Conservation (phyloP, 2,797 vertebrate species). For the Crax fasciolata region DNA sequence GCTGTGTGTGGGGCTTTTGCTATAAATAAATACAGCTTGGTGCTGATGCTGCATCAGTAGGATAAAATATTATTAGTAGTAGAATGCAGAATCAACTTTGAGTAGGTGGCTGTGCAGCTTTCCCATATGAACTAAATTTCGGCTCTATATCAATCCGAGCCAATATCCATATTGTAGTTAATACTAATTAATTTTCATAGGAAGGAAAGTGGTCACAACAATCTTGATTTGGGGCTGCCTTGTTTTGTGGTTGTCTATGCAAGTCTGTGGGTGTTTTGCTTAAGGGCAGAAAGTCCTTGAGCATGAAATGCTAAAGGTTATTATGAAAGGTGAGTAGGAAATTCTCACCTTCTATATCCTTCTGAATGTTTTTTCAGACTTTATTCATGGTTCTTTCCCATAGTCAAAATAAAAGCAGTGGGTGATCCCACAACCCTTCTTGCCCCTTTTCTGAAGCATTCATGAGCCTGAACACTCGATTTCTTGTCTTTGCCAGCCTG, state of each 20-base stretch:
- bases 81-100: not conserved
- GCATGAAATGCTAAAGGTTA: not conserved
- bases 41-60: not conserved
- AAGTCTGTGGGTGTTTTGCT: not conserved
- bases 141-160: not conserved
- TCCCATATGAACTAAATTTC: not conserved
- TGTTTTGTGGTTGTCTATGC: not conserved
- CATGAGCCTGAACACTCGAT: slow-evolving; percentile 29
- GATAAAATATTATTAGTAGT: not conserved
- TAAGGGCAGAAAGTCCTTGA: not conserved
- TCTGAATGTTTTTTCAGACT: not conserved
- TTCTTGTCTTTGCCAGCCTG: slow-evolving; percentile 36
- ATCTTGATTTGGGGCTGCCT: fast-evolving
- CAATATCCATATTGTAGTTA: not conserved
- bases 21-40: not conserved
- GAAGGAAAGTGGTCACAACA: not conserved
- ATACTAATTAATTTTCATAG: not conserved
- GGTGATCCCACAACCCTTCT: not conserved
- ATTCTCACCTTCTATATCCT: not conserved
- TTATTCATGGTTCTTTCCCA: not conserved
- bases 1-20: not conserved
- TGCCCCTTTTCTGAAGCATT: slow-evolving; percentile 8
- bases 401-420: not conserved
- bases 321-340: not conserved
- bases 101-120: not conserved